Evolutionary conservation across 2,888 invertebrate species (phyloP).

Genomic region (Cephus spinipes): DNA sequence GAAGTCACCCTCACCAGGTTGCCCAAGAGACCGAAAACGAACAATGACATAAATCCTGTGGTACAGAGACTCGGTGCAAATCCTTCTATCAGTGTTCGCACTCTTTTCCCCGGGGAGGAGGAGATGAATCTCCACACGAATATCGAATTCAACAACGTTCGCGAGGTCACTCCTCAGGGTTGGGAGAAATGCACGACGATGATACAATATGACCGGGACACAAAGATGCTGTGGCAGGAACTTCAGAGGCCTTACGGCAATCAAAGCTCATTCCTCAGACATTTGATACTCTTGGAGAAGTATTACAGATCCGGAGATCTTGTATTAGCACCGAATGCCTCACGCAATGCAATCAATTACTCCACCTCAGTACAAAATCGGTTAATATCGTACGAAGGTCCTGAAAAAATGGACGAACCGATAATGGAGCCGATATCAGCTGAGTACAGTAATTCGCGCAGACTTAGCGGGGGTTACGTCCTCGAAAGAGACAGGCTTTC

Average conservation of each 20-base stretch:
- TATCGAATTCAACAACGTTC: slow-evolving; percentile 79
- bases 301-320: slow-evolving; percentile 86
- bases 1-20: slow-evolving; percentile 73
- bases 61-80: slow-evolving; percentile 79
- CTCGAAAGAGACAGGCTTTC: slow-evolving; percentile 51
- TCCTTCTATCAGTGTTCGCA: slow-evolving; percentile 85
- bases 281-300: slow-evolving; percentile 84
- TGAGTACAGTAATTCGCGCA: slow-evolving; percentile 53
- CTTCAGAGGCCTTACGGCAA: slow-evolving; percentile 89
- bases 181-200: slow-evolving; percentile 86
- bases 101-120: slow-evolving; percentile 85
- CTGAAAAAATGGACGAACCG: slow-evolving; percentile 62
- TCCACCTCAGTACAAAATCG: slow-evolving; percentile 85
- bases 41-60: slow-evolving; percentile 71
- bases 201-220: slow-evolving; percentile 86
- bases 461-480: slow-evolving; percentile 59
- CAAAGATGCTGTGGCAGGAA: slow-evolving; percentile 83
- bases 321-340: slow-evolving; percentile 78
- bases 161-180: slow-evolving; percentile 83
- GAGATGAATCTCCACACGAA: slow-evolving; percentile 82
- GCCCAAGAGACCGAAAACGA: slow-evolving; percentile 65
- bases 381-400: slow-evolving; percentile 78
- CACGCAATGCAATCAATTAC: slow-evolving; percentile 81
- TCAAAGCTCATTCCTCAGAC: slow-evolving; percentile 86
- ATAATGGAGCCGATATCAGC: slow-evolving; percentile 54